Evolutionary conservation across 2,888 invertebrate species (phyloP), one percentile per base, ranked within the genome.

Genomic region (Mechanitis messenoides): DNA sequence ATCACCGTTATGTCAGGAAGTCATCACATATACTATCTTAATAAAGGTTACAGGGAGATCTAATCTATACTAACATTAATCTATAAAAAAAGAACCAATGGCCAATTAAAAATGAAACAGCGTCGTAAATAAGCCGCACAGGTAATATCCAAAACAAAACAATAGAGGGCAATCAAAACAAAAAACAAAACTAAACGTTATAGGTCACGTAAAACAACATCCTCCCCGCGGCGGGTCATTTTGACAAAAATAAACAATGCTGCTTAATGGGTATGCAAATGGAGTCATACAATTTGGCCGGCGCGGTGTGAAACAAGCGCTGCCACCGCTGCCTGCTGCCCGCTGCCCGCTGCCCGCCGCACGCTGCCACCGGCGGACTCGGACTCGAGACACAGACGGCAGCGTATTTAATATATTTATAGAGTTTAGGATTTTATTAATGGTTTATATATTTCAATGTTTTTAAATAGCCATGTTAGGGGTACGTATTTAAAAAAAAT

Each of bases 191-290:
- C 50, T 11, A 31, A 50, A 50, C 50, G 28, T 11, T 50, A 50
- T 50, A 50, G 50, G 50, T 50, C 50, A 50, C 50, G 31, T 58
- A 54, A 55, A 58, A 57, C 45, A 57, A 54, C 45, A 55, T 58
- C 54, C 56, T 64, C 60, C 53, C 28, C 50, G 61, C 59, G 53
- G 60, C 64, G 47, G 46, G 53, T 38, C 35, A 65, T 64, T 65
- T 61, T 55, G 58, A 53, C 55, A 28, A 61, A 64, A 63, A 68
- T 68, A 70, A 71, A 70, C 68, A 68, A 71, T 53, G 38, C 62
- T 56, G 60, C 65, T 63, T 72, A 73, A 74, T 74, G 71, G 72
- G 62, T 71, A 72, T 73, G 74, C 71, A 73, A 74, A 75, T 74
- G 68, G 62, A 59, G 69, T 66, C 70, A 69, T 71, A 68, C 70